A percentile compares a stretch with the other conserved stretches of the same genome.
phyloP scores from a whole-genome alignment of 2,113 vertebrate species.

The Marcusenius ussheri region DNA sequence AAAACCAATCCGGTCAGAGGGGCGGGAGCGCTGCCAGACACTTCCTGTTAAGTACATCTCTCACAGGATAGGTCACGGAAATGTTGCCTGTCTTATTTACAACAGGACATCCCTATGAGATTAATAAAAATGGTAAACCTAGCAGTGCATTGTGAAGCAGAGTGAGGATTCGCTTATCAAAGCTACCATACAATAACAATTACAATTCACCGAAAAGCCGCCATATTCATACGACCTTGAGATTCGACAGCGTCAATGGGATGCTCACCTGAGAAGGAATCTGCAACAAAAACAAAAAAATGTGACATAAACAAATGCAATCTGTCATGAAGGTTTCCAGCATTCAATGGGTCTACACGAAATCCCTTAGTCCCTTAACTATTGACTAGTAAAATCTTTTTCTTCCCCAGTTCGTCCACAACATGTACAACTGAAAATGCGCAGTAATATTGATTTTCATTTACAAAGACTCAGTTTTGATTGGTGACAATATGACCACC shows the following conservation, averaged over 20 bases:
- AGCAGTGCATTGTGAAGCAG: neutral
- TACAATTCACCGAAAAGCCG: neutral
- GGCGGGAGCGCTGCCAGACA: neutral
- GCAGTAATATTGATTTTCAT: neutral
- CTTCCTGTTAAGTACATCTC: neutral
- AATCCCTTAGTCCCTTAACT: neutral
- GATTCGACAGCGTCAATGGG: neutral
- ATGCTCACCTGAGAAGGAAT: constrained; percentile 57
- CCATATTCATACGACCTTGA: neutral
- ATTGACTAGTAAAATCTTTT: neutral
- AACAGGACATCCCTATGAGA: neutral
- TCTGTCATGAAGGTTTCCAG: neutral
- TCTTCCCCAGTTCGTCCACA: neutral
- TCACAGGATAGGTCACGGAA: neutral
- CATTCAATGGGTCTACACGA: neutral
- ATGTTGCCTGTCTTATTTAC: neutral
- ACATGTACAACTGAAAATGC: neutral
- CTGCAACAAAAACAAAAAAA: constrained; percentile 34
- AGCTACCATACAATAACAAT: neutral
- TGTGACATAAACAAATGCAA: neutral
- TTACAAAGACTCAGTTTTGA: neutral
- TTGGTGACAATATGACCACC: neutral
- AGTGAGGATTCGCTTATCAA: neutral
- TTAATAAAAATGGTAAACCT: neutral
- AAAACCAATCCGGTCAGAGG: neutral